A percentile compares a stretch with the other conserved stretches of the same genome.
These are phyloP conservation scores for Atethmia centrago DNA, from an alignment of 2,888 invertebrate species.

Conservation along the genomic window DNA sequence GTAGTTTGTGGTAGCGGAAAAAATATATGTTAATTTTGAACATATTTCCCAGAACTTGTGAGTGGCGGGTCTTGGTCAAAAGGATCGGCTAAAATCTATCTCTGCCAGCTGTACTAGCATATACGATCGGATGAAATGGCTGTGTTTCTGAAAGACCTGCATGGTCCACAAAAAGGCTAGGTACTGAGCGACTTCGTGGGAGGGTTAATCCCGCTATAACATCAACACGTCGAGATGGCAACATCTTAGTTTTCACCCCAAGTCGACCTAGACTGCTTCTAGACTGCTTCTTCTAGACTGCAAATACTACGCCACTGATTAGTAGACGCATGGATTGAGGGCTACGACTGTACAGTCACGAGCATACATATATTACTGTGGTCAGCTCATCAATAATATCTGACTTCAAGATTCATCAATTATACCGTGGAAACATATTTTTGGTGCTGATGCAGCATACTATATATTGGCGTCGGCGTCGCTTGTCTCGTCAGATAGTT, in stretches of 20 bases:
- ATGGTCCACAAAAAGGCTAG: not conserved
- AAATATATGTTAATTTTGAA: no score
- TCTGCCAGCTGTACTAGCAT: not conserved
- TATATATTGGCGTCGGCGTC: no score
- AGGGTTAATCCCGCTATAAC: not conserved
- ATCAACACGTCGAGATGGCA: not conserved
- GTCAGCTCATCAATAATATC: no score
- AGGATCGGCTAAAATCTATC: not conserved
- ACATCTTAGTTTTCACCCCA: not conserved
- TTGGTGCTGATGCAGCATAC: no score
- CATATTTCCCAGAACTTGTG: no score
- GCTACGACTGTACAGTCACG: no score
- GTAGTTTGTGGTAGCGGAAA: no score
- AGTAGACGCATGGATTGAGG: not conserved
- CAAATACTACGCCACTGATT: not conserved
- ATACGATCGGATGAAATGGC: not conserved
- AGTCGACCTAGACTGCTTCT: not conserved
- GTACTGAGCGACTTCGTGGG: no score
- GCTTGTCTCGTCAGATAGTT: no score
- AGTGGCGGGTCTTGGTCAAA: not conserved
- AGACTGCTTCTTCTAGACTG: not conserved
- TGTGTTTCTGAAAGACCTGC: not conserved
- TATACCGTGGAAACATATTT: no score
- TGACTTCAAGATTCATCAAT: no score
- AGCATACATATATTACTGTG: no score